A percentile compares a stretch with the other conserved stretches of the same genome.
Conservation (phyloP, 2,888 invertebrate species). For the Hirtodrosophila alboralis region DNA sequence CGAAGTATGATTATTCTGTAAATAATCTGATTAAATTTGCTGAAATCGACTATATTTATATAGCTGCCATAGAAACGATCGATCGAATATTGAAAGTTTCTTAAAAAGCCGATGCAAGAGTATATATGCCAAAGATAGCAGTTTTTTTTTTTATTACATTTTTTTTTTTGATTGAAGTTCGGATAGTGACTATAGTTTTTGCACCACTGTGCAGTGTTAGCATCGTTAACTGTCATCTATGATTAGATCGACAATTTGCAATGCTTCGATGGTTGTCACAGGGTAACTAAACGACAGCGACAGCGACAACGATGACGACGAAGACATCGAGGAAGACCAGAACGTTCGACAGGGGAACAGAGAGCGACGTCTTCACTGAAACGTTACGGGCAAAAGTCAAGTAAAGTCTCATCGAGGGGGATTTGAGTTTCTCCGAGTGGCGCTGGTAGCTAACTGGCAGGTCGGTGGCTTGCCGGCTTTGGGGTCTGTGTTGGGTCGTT, state of each 20-base stretch:
- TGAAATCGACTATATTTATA: too few relatives aligned
- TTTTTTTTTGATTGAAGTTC: too few relatives aligned
- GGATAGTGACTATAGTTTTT: too few relatives aligned
- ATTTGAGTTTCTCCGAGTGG: slow-evolving; percentile 59
- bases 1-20: too few relatives aligned
- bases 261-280: slow-evolving; percentile 79
- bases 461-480: slow-evolving; percentile 18
- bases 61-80: too few relatives aligned
- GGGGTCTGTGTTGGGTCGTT: slow-evolving; percentile 27
- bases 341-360: slow-evolving; percentile 41
- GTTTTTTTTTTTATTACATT: too few relatives aligned
- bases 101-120: too few relatives aligned
- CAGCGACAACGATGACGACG: neutral
- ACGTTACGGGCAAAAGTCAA: slow-evolving; percentile 76
- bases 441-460: slow-evolving; percentile 6
- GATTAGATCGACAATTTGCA: slow-evolving; percentile 80
- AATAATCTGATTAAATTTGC: too few relatives aligned
- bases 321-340: slow-evolving; percentile 20
- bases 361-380: slow-evolving; percentile 67
- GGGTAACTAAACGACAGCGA: slow-evolving; percentile 45
- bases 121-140: too few relatives aligned
- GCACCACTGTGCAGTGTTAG: slow-evolving; percentile 32
- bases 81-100: too few relatives aligned
- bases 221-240: slow-evolving; percentile 28
- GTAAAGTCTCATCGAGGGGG: slow-evolving; percentile 42